These are phyloP conservation scores for Baronia brevicornis DNA, from an alignment of 2,888 invertebrate genomes.

Conservation along the genomic window DNA sequence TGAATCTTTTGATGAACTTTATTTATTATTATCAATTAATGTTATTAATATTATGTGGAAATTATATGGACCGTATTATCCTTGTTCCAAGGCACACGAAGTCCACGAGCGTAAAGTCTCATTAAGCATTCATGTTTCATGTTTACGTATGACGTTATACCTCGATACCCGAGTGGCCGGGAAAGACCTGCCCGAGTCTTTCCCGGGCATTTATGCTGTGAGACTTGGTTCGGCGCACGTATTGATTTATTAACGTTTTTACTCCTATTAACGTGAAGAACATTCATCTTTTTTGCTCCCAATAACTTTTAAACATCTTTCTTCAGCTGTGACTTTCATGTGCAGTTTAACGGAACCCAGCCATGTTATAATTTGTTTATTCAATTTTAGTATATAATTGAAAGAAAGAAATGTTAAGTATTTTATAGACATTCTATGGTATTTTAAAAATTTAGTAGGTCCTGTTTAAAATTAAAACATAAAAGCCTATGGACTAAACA, in stretches of 20 bases:
- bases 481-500: too few species aligned
- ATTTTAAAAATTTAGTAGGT: too few species aligned
- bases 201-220: conserved; percentile 17
- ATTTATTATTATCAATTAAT: too few species aligned
- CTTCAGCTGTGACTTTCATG: not conserved
- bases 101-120: conserved; percentile 6
- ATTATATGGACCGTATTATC: not conserved
- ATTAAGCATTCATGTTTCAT: conserved; percentile 15
- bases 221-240: conserved; percentile 18
- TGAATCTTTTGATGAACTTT: too few species aligned
- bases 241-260: conserved; percentile 53
- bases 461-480: too few species aligned
- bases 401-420: too few species aligned
- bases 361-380: too few species aligned
- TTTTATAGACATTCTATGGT: too few species aligned
- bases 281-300: conserved; percentile 25
- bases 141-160: conserved; percentile 12
- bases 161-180: conserved; percentile 10
- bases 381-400: too few species aligned
- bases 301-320: conserved; percentile 1
- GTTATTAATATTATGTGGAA: not conserved
- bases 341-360: too few species aligned
- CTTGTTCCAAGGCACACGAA: conserved; percentile 3
- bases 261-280: conserved; percentile 33
- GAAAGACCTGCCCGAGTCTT: conserved; percentile 18